Conservation (phyloP, 2,113 vertebrate species). For the Myocastor coypus region DNA sequence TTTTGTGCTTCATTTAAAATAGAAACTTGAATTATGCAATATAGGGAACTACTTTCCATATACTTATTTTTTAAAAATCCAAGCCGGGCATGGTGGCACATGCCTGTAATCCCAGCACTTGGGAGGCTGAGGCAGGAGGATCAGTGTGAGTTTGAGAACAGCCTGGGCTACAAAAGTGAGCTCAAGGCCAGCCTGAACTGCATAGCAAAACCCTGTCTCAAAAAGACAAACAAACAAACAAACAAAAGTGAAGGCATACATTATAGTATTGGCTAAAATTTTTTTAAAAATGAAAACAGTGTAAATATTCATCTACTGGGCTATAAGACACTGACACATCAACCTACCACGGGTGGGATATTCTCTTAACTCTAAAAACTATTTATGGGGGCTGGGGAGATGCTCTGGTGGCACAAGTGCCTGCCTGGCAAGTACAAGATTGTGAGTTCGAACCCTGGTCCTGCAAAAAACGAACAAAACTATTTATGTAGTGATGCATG, state of each 20-base stretch:
- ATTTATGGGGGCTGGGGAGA: background rate
- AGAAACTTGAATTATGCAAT: background rate
- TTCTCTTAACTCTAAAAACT: background rate
- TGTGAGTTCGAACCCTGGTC: too few species aligned
- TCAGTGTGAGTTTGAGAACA: too few species aligned
- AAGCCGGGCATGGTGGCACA: too few species aligned
- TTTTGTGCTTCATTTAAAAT: conserved; percentile 16
- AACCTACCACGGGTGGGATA: background rate
- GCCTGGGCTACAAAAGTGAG: too few species aligned
- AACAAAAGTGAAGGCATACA: background rate
- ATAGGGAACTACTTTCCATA: background rate
- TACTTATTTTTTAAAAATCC: background rate
- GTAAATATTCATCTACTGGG: background rate
- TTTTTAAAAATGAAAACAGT: background rate
- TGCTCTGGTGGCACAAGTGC: too few species aligned
- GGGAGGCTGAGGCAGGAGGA: too few species aligned
- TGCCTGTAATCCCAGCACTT: too few species aligned
- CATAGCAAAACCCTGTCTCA: too few species aligned
- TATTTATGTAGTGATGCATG: background rate
- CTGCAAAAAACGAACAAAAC: background rate
- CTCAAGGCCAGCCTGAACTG: too few species aligned
- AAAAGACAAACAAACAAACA: too few species aligned
- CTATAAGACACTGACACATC: background rate
- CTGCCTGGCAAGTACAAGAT: too few species aligned
- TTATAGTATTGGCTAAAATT: background rate